Evolutionary conservation across 2,113 vertebrate genomes (phyloP), one percentile per base, ranked within the genome.

Genomic region (Phalacrocorax carbo): DNA sequence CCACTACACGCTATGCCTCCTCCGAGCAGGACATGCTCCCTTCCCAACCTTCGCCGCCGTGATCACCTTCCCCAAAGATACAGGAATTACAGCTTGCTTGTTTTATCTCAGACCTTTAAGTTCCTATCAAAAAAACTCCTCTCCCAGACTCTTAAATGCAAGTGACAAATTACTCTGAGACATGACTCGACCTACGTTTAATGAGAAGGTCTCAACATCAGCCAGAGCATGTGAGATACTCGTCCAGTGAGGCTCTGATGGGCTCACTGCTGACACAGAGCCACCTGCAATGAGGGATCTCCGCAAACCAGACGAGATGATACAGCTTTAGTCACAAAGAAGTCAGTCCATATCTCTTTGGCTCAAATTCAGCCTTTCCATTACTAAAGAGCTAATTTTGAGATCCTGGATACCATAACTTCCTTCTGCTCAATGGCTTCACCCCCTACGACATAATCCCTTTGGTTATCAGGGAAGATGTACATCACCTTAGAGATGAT

Each of bases 151-250:
- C 36, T 51, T 62, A 38, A n/a, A 62, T 6, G 36, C 30, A 30
- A 38, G 20, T 9, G 54, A 26, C 54, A 82, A 38, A 51, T 11
- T 6, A 40, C 48, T 61, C 42, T 27, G 29, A 42, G 68, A 17
- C 42, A 64, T 40, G 48, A 23, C 21, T 44, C 61, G 32, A 5
- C 15, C 52, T 23, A 1, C 3, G 18, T 12, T 25, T 7, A 32
- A 57, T 2, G 36, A 57, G 64, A 6, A 40, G n/a, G 57, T 60
- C 27, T 55, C 40, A 49, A 7, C 51, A 44, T 17, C 62, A 52
- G 6, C 57, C 27, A 51, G 12, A 66, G 36, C 15, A 1, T 7
- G 30, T 0, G 3, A 29, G 34, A 51, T 4, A 8, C 15, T 58
- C 25, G 49, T 48, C 34, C 54, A 9, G 60, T 0, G 29, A 73